Percentiles rank a stretch among this genome's conserved stretches.
Conservation (phyloP, 1,140 invertebrate species). For the Aradophagus sp. region DNA sequence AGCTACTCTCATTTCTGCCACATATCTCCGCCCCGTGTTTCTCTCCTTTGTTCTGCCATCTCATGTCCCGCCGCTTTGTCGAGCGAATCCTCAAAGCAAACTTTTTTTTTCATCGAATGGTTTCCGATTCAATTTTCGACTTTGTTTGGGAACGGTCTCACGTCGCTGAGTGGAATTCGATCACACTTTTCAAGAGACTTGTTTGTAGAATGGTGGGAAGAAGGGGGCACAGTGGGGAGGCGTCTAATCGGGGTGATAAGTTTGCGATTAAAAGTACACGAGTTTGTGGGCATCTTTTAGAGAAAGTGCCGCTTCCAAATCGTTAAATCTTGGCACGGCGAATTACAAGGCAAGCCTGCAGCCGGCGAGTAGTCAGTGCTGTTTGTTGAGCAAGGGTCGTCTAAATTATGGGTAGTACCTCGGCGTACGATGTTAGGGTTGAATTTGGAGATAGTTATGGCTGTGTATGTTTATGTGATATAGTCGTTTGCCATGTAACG, state of each 20-base stretch:
- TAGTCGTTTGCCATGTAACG: constrained; percentile 13
- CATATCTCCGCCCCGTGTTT: too few relatives aligned
- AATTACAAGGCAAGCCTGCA: constrained; percentile 35
- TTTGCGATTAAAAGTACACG: constrained; percentile 21
- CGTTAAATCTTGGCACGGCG: constrained; percentile 46
- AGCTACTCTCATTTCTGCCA: too few relatives aligned
- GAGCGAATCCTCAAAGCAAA: too few relatives aligned
- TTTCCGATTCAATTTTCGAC: too few relatives aligned
- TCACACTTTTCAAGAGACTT: too few relatives aligned
- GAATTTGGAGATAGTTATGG: constrained; percentile 23
- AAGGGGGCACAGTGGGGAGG: too few relatives aligned
- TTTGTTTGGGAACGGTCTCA: too few relatives aligned
- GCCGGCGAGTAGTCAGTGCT: constrained; percentile 26
- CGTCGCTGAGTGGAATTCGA: too few relatives aligned
- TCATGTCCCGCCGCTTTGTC: too few relatives aligned
- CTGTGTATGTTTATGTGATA: constrained; percentile 34
- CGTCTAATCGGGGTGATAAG: constrained; percentile 3
- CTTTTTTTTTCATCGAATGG: too few relatives aligned
- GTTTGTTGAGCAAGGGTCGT: constrained; percentile 39
- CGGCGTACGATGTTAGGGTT: constrained; percentile 36
- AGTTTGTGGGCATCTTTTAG: constrained; percentile 26
- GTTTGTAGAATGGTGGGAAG: too few relatives aligned
- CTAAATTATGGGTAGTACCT: constrained; percentile 45
- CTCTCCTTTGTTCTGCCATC: too few relatives aligned
- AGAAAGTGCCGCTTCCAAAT: constrained; percentile 47